phyloP scores from a whole-genome alignment of 2,888 invertebrate genomes.

The Pollenia griseotomentosa region DNA sequence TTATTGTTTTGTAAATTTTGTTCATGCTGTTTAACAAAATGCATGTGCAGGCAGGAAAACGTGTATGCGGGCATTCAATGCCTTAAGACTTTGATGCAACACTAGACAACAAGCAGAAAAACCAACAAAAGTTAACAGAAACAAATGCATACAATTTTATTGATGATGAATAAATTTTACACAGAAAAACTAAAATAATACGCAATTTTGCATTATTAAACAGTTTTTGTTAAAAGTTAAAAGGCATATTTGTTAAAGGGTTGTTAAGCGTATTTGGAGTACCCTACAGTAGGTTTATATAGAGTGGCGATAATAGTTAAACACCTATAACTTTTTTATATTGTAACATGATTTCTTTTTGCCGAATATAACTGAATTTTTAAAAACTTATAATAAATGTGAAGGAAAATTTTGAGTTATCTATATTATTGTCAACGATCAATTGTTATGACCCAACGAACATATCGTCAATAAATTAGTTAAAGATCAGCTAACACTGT shows the following conservation, averaged over 20 bases:
- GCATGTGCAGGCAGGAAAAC: slow-evolving; percentile 12
- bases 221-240: background rate
- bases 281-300: background rate
- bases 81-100: slow-evolving; percentile 7
- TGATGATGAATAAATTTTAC: slow-evolving; percentile 24
- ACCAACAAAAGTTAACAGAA: background rate
- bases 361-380: too few relatives aligned
- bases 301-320: too few relatives aligned
- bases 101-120: background rate
- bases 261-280: background rate
- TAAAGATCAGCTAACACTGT: too few relatives aligned
- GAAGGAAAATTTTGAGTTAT: too few relatives aligned
- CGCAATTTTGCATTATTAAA: slow-evolving; percentile 42
- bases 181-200: background rate
- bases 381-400: too few relatives aligned
- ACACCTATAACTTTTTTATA: too few relatives aligned
- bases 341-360: too few relatives aligned
- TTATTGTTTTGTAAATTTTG: slow-evolving; percentile 16
- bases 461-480: too few relatives aligned
- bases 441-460: too few relatives aligned
- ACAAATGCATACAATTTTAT: background rate
- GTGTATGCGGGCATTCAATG: slow-evolving; percentile 1
- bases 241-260: background rate
- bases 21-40: slow-evolving; percentile 9
- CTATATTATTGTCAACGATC: too few relatives aligned